These are phyloP conservation scores for Vollenhovia emeryi DNA, from an alignment of 1,140 invertebrate species.

Conservation along the genomic window DNA sequence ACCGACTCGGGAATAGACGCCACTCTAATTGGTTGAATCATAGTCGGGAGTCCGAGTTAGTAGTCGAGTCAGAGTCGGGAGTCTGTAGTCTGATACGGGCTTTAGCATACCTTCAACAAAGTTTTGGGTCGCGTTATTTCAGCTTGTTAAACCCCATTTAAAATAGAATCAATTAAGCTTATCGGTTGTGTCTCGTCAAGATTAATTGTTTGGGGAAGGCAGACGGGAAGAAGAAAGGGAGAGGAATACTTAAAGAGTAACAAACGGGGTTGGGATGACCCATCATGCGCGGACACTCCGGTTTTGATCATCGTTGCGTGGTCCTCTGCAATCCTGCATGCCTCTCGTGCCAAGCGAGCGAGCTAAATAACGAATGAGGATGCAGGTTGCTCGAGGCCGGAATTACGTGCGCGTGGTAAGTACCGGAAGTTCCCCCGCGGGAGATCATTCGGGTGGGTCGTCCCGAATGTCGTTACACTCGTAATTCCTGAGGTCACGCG, in stretches of 20 bases:
- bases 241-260: background rate
- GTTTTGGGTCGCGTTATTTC: background rate
- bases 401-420: conserved; percentile 22
- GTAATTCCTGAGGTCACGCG: background rate
- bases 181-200: background rate
- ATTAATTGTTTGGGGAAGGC: background rate
- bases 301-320: conserved; percentile 8
- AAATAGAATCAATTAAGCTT: background rate
- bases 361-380: conserved; percentile 24
- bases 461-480: background rate
- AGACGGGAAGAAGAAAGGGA: background rate
- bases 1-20: too few relatives aligned
- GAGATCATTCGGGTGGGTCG: background rate
- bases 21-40: too few relatives aligned
- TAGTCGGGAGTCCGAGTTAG: too few relatives aligned
- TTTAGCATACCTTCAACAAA: background rate
- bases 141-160: background rate
- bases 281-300: background rate
- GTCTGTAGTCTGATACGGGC: too few relatives aligned
- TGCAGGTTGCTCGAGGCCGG: background rate
- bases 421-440: conserved; percentile 22
- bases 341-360: background rate
- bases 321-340: background rate
- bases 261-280: background rate
- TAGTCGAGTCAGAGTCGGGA: too few relatives aligned